Evolutionary conservation across 2,113 vertebrate species (phyloP), one percentile per base, ranked within the genome.

Genomic region (Myanophis thanlyinensis): DNA sequence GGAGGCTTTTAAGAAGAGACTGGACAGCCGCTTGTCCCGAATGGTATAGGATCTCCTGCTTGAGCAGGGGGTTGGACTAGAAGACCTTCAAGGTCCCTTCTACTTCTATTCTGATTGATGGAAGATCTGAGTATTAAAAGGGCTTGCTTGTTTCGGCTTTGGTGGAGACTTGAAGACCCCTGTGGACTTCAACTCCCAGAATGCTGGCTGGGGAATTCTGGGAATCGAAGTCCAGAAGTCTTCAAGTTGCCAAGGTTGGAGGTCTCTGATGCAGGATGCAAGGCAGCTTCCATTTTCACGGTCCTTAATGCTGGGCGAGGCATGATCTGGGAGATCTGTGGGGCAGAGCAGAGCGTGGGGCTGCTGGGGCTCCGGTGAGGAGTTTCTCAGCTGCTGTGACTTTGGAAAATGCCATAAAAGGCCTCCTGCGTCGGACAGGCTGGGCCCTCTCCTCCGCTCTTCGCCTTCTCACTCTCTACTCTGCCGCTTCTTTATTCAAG

Each of bases 351-450:
- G 67, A 27, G 35, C 6, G 3, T 9, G 51, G 20, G 8, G 18
- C 13, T 40, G 0, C n/a, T 18, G 2, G 22, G 90, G 46, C 46
- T 49, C 11, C 20, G 18, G 86, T 23, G 86, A 8, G 25, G 20
- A 3, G 48, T 87, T 44, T 84, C 49, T 59, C 11, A 10, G 18
- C 15, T 5, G 87, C 53, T 11, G 90, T 35, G 73, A 91, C 87
- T 62, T 80, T 89, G 93, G 25, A 27, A 56, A 93, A 91, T 6
- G 67, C 93, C 93, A 91, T 93, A 93, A 93, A 93, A 93, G 93
- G 93, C 67, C 35, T 27, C 87, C 52, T 52, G 87, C 87, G 56
- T 85, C 84, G 23, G 25, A 23, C 35, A 23, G 47, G 2, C 87
- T n/a, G 22, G 27, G 85, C 87, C 62, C 40, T 13, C 8, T 20